Conservation (phyloP, 1,140 invertebrate species). For the Stratiolaelaps scimitus region DNA sequence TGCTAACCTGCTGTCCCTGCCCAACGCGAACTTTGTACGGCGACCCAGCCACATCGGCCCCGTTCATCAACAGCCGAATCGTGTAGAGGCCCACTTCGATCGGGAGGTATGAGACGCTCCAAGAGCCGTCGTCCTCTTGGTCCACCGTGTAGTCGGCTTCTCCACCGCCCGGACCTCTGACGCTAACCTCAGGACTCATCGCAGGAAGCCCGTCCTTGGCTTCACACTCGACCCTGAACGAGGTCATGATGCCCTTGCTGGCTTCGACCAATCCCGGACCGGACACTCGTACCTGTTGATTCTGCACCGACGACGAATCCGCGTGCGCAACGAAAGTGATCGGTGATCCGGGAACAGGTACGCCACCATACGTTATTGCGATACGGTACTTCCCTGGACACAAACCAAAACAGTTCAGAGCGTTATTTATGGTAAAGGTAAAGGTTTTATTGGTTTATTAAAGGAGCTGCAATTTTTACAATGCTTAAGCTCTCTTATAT, state of each 20-base stretch:
- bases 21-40: not conserved
- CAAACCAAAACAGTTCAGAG: not conserved
- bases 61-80: conserved; percentile 58
- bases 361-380: conserved; percentile 70
- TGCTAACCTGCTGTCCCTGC: conserved; percentile 22
- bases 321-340: conserved; percentile 35
- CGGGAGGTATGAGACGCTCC: conserved; percentile 54
- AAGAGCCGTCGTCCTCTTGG: conserved; percentile 46
- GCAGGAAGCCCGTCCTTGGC: not conserved
- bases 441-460: too few species aligned
- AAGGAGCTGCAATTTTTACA: too few species aligned
- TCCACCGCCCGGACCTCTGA: not conserved
- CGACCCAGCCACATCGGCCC: conserved; percentile 45
- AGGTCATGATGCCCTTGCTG: not conserved
- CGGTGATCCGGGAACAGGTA: conserved; percentile 46
- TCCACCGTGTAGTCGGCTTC: conserved; percentile 39
- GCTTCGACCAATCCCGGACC: conserved; percentile 36
- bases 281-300: conserved; percentile 47
- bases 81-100: conserved; percentile 59
- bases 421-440: too few species aligned
- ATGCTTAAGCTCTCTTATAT: too few species aligned
- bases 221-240: not conserved
- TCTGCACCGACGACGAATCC: conserved; percentile 38
- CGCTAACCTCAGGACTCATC: not conserved
- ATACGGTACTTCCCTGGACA: conserved; percentile 73